A percentile compares a stretch with the other conserved stretches of the same genome.
Evolutionary conservation across 2,113 vertebrate genomes (phyloP).

Genomic region (Rhynchopsitta pachyrhyncha): DNA sequence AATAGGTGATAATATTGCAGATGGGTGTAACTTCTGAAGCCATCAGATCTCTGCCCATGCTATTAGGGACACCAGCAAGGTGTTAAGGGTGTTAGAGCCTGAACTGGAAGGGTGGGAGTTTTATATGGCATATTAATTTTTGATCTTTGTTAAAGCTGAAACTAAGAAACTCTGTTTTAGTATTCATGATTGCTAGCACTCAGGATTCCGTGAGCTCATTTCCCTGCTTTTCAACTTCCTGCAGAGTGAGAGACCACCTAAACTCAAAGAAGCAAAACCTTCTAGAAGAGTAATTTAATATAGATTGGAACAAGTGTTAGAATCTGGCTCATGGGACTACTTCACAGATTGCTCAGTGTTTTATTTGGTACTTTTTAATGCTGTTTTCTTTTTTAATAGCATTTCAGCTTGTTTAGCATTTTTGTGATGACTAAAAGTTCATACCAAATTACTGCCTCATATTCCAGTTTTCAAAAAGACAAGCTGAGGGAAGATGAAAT

Average conservation of each 20-base stretch:
- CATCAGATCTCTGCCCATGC: not conserved
- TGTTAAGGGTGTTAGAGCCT: not conserved
- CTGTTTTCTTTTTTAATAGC: constrained; percentile 16
- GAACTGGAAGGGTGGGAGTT: not conserved
- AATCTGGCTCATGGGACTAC: not conserved
- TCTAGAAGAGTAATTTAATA: not conserved
- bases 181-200: not conserved
- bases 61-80: not conserved
- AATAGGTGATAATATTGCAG: not conserved
- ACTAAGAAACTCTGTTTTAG: not conserved
- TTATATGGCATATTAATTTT: not conserved
- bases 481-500: not conserved
- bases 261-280: not conserved
- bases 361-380: not conserved
- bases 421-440: not conserved
- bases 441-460: not conserved
- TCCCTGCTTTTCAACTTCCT: not conserved
- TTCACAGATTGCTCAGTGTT: constrained; percentile 4
- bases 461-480: not conserved
- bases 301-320: not conserved
- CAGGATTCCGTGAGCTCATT: not conserved
- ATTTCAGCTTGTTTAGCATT: constrained; percentile 3
- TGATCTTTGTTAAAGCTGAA: not conserved
- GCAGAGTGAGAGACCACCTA: not conserved
- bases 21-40: not conserved